Conservation (phyloP, 2,113 vertebrate genomes). For the Cygnus buccinator region DNA sequence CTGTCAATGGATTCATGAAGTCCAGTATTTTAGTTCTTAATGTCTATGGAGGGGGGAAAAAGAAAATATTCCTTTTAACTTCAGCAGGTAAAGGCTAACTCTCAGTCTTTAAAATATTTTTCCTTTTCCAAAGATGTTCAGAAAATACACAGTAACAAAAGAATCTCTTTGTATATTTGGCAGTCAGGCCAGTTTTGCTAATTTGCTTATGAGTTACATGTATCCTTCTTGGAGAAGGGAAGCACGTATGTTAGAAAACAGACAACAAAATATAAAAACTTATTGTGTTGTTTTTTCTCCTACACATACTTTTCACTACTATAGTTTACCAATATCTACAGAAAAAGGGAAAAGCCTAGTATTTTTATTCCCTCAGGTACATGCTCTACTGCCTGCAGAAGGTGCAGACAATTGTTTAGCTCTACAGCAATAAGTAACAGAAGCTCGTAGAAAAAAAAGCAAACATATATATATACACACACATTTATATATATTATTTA, state of each 20-base stretch:
- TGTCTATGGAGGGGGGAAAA: constrained; percentile 74
- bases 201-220: neutral
- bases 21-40: constrained; percentile 90
- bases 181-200: neutral
- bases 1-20: constrained; percentile 88
- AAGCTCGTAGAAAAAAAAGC: neutral
- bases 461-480: neutral
- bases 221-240: neutral
- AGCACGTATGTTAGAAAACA: neutral
- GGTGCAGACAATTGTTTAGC: neutral
- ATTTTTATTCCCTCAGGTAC: neutral
- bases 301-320: neutral
- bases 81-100: neutral
- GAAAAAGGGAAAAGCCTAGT: neutral
- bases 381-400: neutral
- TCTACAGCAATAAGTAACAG: neutral
- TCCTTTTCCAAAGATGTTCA: neutral
- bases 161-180: neutral
- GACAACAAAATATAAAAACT: neutral
- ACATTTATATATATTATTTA: too few relatives aligned
- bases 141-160: neutral
- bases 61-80: neutral
- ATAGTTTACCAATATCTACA: neutral
- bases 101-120: neutral
- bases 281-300: neutral